phyloP scores from a whole-genome alignment of 2,888 invertebrate species.

The Drosophila paramelanica region DNA sequence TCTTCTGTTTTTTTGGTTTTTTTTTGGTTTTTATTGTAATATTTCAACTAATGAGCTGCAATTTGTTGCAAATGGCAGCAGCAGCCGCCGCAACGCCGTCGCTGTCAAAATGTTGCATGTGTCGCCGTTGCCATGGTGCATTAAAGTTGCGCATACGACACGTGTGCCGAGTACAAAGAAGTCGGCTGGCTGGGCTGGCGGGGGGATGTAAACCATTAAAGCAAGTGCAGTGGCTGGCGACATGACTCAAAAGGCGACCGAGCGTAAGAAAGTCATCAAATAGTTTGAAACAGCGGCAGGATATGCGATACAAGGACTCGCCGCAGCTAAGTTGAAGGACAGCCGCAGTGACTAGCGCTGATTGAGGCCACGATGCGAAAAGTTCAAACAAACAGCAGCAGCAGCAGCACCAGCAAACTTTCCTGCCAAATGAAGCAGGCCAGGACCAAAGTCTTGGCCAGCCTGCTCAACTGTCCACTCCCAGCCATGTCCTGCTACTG shows the following conservation, averaged over 20 bases:
- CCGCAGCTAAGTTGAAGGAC: conserved; percentile 57
- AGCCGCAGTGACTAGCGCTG: conserved; percentile 64
- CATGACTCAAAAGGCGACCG: conserved; percentile 58
- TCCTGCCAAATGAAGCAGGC: conserved; percentile 62
- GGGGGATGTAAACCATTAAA: conserved; percentile 26
- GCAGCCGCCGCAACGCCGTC: neutral
- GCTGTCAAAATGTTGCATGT: conserved; percentile 51
- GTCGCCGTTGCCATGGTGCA: conserved; percentile 47
- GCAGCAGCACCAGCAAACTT: conserved; percentile 36
- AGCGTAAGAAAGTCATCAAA: conserved; percentile 76
- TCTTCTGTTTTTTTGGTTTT: neutral
- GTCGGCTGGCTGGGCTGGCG: too few species aligned
- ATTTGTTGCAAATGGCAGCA: conserved; percentile 73
- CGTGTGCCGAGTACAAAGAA: conserved; percentile 23
- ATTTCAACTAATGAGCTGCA: conserved; percentile 75
- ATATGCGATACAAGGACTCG: conserved; percentile 46
- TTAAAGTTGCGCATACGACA: conserved; percentile 57
- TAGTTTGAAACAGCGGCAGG: conserved; percentile 47
- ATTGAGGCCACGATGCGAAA: conserved; percentile 75
- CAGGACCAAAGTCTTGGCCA: conserved; percentile 34
- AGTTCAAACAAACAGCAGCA: conserved; percentile 55
- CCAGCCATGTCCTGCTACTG: conserved; percentile 15
- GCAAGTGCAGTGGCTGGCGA: conserved; percentile 28
- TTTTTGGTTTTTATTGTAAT: conserved; percentile 24
- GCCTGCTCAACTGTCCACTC: conserved; percentile 29